Conservation (phyloP, 2,888 invertebrate genomes). For the Girardia tigrina region DNA sequence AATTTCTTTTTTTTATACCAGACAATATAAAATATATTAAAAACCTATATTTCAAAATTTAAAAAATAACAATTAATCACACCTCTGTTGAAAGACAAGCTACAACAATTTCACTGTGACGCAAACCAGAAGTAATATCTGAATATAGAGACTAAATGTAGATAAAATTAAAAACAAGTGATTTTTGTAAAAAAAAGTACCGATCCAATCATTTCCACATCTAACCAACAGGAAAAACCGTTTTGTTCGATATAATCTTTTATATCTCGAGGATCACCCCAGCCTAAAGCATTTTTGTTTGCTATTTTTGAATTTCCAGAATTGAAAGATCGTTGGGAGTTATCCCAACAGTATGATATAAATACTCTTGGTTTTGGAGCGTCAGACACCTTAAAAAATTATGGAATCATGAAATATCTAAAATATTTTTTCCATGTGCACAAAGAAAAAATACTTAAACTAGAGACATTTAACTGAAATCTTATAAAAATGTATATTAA, state of each 20-base stretch:
- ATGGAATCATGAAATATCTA: neutral
- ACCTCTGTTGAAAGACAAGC: conserved; percentile 47
- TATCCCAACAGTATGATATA: conserved; percentile 48
- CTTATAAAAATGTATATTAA: too few relatives aligned
- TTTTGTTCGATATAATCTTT: conserved; percentile 42
- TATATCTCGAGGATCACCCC: conserved; percentile 45
- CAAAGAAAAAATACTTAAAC: too few relatives aligned
- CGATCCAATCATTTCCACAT: conserved; percentile 44
- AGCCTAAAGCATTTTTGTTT: conserved; percentile 41
- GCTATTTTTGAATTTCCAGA: conserved; percentile 40
- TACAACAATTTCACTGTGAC: conserved; percentile 44
- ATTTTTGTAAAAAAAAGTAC: conserved; percentile 38
- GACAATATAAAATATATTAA: neutral
- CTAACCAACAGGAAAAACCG: conserved; percentile 45
- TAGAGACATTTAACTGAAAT: too few relatives aligned
- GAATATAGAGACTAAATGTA: conserved; percentile 40
- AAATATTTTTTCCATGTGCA: too few relatives aligned
- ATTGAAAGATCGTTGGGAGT: conserved; percentile 43
- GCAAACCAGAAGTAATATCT: conserved; percentile 46
- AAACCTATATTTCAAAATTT: neutral
- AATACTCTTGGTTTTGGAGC: conserved; percentile 39
- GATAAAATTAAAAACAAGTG: neutral
- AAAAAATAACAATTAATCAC: conserved; percentile 38
- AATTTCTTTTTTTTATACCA: neutral
- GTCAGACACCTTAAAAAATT: conserved; percentile 10